Evolutionary conservation across 1,140 invertebrate species (phyloP).

Genomic region (Drosophila teissieri): DNA sequence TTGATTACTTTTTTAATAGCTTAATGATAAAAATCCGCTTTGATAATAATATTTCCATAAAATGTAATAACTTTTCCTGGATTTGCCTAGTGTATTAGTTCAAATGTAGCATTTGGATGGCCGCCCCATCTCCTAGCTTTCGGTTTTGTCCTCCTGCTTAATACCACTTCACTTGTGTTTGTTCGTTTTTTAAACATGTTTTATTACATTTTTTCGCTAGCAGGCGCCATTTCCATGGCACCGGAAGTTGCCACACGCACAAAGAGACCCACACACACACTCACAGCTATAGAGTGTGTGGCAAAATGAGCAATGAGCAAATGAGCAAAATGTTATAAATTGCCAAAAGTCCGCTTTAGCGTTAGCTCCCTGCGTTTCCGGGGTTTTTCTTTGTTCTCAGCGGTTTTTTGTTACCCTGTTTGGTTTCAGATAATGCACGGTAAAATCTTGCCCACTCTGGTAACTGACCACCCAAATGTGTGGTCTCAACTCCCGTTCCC

Average conservation of each 20-base stretch:
- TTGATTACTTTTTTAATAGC: no score
- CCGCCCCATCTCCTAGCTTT: conserved; percentile 1
- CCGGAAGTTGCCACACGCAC: conserved; percentile 52
- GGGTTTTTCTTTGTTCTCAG: conserved; percentile 29
- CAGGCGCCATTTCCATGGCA: conserved; percentile 74
- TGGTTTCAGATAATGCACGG: conserved; percentile 67
- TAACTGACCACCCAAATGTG: conserved; percentile 40
- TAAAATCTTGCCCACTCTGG: conserved; percentile 68
- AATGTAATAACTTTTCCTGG: neutral
- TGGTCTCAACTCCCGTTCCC: neutral
- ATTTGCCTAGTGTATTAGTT: conserved; percentile 18
- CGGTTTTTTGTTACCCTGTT: conserved; percentile 30
- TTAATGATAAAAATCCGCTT: no score
- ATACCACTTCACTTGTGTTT: conserved; percentile 72
- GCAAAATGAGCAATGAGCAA: conserved; percentile 49
- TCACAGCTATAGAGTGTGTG: conserved; percentile 42
- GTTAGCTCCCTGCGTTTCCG: neutral
- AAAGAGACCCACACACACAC: conserved; percentile 1
- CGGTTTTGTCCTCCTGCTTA: conserved; percentile 54
- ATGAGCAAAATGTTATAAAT: conserved; percentile 80
- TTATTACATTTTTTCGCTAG: conserved; percentile 66
- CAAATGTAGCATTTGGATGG: conserved; percentile 31
- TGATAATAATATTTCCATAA: neutral
- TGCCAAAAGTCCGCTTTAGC: conserved; percentile 60
- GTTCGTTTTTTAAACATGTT: conserved; percentile 69